A percentile compares a stretch with the other conserved stretches of the same genome.
These are phyloP conservation scores for Todiramphus chloris DNA, from an alignment of 2,113 vertebrate genomes.

Conservation along the genomic window DNA sequence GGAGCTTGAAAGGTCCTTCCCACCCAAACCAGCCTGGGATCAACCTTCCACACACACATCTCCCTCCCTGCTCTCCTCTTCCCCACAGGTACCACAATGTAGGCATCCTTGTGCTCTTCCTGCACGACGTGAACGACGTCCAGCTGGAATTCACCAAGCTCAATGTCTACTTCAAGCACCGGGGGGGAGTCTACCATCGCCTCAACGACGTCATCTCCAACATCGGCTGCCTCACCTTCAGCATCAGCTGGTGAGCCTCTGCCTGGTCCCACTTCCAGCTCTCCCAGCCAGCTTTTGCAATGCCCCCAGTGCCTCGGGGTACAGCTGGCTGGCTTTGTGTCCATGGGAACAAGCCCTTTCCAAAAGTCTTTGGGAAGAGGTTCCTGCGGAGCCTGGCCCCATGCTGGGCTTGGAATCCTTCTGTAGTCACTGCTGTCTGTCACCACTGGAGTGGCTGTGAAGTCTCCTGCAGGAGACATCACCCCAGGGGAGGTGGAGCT, in stretches of 20 bases:
- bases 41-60: rapidly evolving
- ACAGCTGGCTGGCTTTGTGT: neutral
- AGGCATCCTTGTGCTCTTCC: constrained; percentile 92
- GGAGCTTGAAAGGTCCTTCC: neutral
- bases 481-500: neutral
- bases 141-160: constrained; percentile 97
- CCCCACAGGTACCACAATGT: constrained; percentile 89
- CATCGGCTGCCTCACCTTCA: constrained; percentile 87
- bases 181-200: constrained; percentile 78
- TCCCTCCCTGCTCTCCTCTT: too few species aligned
- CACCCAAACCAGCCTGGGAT: neutral
- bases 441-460: neutral
- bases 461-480: neutral
- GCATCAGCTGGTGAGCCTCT: constrained; percentile 86
- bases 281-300: neutral
- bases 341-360: neutral
- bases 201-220: constrained; percentile 87
- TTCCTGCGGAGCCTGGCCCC: constrained; percentile 1
- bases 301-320: neutral
- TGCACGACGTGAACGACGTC: constrained; percentile 91
- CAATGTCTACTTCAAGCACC: constrained; percentile 93
- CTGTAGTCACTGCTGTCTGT: constrained; percentile 3
- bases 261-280: rapidly evolving
- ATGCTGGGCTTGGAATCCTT: constrained; percentile 45
- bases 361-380: neutral